Conservation (phyloP, 92 coral and sea anemone genomes). For the Virgularia gustaviana region DNA sequence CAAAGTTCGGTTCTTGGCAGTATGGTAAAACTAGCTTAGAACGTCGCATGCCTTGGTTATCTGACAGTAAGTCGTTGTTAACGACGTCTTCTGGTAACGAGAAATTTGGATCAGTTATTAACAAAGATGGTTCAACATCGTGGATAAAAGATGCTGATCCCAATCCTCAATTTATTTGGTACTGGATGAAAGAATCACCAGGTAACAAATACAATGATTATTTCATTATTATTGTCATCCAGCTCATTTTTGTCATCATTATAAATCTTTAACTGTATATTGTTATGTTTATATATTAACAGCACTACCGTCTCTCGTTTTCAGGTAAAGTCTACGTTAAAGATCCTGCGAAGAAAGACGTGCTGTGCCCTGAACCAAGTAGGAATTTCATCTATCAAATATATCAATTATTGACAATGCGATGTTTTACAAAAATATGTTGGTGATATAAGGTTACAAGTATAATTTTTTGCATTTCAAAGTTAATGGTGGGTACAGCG, state of each 20-base stretch:
- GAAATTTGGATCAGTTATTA: conserved; percentile 71
- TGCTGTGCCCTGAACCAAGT: conserved; percentile 93
- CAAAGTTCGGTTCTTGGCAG: conserved; percentile 73
- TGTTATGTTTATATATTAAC: too few species aligned
- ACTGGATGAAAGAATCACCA: conserved; percentile 92
- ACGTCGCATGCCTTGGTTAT: conserved; percentile 78
- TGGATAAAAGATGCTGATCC: conserved; percentile 70
- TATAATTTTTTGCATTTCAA: neutral
- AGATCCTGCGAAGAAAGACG: conserved; percentile 44
- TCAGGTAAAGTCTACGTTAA: conserved; percentile 9
- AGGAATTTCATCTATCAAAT: conserved; percentile 3
- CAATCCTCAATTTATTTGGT: conserved; percentile 86
- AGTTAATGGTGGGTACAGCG: conserved; percentile 87
- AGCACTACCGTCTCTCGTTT: neutral
- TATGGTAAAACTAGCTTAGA: conserved; percentile 72
- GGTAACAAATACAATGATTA: conserved; percentile 43
- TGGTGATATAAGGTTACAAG: neutral
- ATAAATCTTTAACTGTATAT: too few species aligned
- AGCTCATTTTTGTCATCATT: neutral
- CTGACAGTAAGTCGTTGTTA: conserved; percentile 60
- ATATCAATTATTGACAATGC: too few species aligned
- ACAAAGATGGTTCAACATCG: conserved; percentile 60
- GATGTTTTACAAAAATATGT: neutral
- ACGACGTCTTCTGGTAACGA: conserved; percentile 75
- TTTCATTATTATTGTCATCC: neutral